These are phyloP conservation scores for Antheraea mylitta DNA, from an alignment of 1,140 invertebrate genomes.

Conservation along the genomic window DNA sequence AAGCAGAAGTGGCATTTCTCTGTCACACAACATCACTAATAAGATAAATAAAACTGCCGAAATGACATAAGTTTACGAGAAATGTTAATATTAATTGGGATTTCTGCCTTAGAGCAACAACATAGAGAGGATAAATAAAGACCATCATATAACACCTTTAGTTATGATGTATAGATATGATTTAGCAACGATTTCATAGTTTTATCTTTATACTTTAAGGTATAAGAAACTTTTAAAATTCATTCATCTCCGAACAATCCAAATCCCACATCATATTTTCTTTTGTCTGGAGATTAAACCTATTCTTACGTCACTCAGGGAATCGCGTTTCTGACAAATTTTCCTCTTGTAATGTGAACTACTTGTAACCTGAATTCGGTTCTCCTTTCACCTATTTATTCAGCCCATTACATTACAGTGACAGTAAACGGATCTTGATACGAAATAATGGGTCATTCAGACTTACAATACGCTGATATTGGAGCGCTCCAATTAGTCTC, in stretches of 20 bases:
- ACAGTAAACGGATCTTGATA: conserved; percentile 42
- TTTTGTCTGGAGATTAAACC: conserved; percentile 57
- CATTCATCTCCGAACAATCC: neutral
- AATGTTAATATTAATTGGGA: no score
- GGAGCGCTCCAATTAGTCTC: conserved; percentile 12
- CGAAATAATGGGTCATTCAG: conserved; percentile 29
- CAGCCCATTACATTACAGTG: conserved; percentile 45
- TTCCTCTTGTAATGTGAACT: conserved; percentile 48
- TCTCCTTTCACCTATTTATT: conserved; percentile 54
- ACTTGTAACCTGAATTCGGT: conserved; percentile 51
- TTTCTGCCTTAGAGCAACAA: no score
- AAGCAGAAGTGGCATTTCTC: no score
- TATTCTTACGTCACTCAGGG: conserved; percentile 63
- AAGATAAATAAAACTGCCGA: no score
- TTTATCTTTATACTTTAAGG: neutral
- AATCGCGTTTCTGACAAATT: conserved; percentile 63
- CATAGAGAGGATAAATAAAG: no score
- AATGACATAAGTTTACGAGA: no score
- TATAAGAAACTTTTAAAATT: neutral
- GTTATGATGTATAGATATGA: neutral
- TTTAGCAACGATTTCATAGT: neutral
- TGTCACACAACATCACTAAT: no score
- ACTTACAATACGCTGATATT: conserved; percentile 32
- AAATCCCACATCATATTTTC: conserved; percentile 41
- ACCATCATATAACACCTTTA: neutral